Evolutionary conservation across 92 coral and sea anemone genomes (phyloP).

Genomic region (Actinernus sp.): DNA sequence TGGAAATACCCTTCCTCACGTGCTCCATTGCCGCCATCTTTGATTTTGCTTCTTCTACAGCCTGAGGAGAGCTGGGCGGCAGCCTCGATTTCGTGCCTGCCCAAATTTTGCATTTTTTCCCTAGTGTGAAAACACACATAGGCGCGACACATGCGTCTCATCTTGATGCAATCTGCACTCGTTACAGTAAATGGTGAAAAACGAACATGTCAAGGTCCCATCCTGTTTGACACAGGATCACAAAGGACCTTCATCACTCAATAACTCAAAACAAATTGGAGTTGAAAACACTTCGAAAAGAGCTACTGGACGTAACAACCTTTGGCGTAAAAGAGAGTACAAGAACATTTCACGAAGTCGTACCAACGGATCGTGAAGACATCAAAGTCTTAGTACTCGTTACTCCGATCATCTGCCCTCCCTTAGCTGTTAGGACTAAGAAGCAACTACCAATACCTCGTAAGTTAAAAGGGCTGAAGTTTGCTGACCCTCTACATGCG

Average conservation of each 20-base stretch:
- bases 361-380: slow-evolving; percentile 20
- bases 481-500: slow-evolving; percentile 23
- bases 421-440: slow-evolving; percentile 11
- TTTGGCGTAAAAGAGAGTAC: slow-evolving; percentile 24
- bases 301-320: slow-evolving; percentile 24
- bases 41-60: no score
- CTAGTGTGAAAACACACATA: slow-evolving; percentile 30
- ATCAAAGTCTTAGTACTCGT: slow-evolving; percentile 36
- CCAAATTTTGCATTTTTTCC: no score
- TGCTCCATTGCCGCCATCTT: no score
- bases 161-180: slow-evolving; percentile 46
- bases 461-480: slow-evolving; percentile 18
- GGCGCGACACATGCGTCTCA: slow-evolving; percentile 12
- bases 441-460: slow-evolving; percentile 15
- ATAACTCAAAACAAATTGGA: slow-evolving; percentile 12
- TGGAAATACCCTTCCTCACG: slow-evolving; percentile 12
- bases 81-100: no score
- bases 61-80: no score
- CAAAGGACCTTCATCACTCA: no score
- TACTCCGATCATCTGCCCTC: slow-evolving; percentile 26
- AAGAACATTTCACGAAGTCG: slow-evolving; percentile 12
- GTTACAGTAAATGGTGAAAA: slow-evolving; percentile 12
- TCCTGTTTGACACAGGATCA: no score
- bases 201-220: slow-evolving; percentile 15
- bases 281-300: slow-evolving; percentile 37